Base-by-base conservation (phyloP, 2,888 invertebrate genomes). In the Axea sp. region DNA sequence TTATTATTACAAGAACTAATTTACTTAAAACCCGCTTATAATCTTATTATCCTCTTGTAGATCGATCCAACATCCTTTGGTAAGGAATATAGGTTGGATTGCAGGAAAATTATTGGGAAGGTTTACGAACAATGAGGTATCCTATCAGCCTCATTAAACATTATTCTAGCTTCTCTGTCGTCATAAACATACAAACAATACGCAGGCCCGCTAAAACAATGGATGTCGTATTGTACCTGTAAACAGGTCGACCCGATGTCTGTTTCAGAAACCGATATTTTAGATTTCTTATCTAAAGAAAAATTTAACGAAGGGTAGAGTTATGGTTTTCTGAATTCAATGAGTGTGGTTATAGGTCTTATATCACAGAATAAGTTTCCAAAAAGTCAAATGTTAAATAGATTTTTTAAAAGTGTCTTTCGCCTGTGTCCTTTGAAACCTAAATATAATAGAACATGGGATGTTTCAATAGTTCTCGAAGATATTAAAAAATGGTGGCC, bases 391-490 rank as follows among this genome's bases (percentile, higher is more conserved):
- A 1, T 28, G 2, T 1, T 28, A 28, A 28, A 9, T 2, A 71
- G 67, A 53, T 72, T 73, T 24, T 30, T 75, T 1, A 55, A 43
- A 14, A 64, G 59, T 0, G 15, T 53, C 0, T 64, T 55, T 14
- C 37, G 26, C 1, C 33, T 47, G 1, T 24, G 72, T 1, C 64
- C 75, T 2, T n/a, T 14, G 0, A 53, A 37, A 15, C 31, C 75
- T 0, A 75, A 53, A 35, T 75, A 64, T 28, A 19, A 39, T 4
- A 11, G 5, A 3, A 68, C 55, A 1, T 72, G 72, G 71, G 67
- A 73, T 24, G 43, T 60, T 7, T 47, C 24, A 1, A 24, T 24
- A 0, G 41, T 41, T 1, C n/a, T 41, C 2, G 7, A 7, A 12
- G 7, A 12, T 3, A 2, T 41, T 1, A 19, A 43, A 4, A 26